Conservation (phyloP, 1,140 invertebrate genomes). For the Trinorchestia longiramus region DNA sequence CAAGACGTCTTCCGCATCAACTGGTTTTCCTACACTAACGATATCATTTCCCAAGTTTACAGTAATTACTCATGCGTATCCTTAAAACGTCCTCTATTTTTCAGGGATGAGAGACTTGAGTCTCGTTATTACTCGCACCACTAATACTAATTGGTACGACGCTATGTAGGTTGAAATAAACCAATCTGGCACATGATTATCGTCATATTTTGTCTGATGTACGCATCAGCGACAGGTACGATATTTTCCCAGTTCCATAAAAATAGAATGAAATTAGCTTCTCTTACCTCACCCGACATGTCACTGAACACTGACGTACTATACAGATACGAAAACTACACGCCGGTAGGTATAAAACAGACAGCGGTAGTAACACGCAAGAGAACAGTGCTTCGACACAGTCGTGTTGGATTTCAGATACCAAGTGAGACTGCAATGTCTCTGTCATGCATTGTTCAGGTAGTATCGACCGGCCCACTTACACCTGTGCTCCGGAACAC, state of each 20-base stretch:
- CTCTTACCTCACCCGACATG: not conserved
- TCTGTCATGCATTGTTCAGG: not conserved
- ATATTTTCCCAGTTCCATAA: not conserved
- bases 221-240: not conserved
- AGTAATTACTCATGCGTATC: too few relatives aligned
- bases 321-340: not conserved
- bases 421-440: not conserved
- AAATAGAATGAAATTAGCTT: not conserved
- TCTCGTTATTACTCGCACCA: too few relatives aligned
- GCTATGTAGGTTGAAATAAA: too few relatives aligned
- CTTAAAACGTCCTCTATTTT: too few relatives aligned
- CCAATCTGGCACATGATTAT: too few relatives aligned
- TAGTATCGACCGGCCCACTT: not conserved
- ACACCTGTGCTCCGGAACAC: not conserved
- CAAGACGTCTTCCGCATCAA: too few relatives aligned
- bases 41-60: too few relatives aligned
- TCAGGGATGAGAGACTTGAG: too few relatives aligned
- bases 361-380: not conserved
- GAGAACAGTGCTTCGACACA: not conserved
- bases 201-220: too few relatives aligned
- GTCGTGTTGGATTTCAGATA: not conserved
- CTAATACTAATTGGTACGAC: too few relatives aligned
- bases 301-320: not conserved
- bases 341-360: not conserved
- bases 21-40: too few relatives aligned